Base-by-base conservation (phyloP, 2,888 invertebrate species). In the Metallyticus violacea region DNA sequence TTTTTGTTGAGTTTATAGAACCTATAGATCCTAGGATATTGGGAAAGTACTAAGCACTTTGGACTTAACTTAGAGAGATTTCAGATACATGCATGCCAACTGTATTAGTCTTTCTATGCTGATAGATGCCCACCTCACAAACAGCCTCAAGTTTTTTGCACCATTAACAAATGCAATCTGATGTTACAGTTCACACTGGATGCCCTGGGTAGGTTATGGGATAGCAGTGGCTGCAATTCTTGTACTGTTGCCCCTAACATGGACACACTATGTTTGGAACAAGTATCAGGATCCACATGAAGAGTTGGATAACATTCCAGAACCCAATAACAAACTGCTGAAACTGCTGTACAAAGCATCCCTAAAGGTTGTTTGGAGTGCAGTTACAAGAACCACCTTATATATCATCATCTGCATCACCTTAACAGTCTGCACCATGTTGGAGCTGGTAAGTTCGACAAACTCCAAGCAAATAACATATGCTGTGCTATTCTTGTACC, bases 231-330 rank as follows among this genome's bases (percentile, higher is more conserved):
- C 92, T 30, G 89, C 94, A n/a, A 90, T 94, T 90, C 92, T 95
- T 0, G 89, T 95, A 1, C 91, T 96, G 88, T 92, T 96, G 86
- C 95, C 96, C 0, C 90, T 96, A 7, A 94, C 95, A 0, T 97
- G 97, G 97, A 95, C 95, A 88, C 95, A 96, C 90, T 95, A 95
- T 89, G 90, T 95, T 1, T 96, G 96, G 96, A 93, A 93, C 88
- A 92, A 92, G 80, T 91, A 90, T 87, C 91, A 91, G 88, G 92
- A 92, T 88, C 92, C 92, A 0, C 91, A 92, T 88, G 91, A 92
- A 81, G 93, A 93, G 85, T 90, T 92, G 88, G 92, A 92, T 30
- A 82, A 77, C 6, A 89, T 90, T 80, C 89, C 89, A 15, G 28
- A 93, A 88, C 96, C 96, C 0, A 91, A 91, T 76, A 93, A 93